Percentiles rank a stretch among this genome's conserved stretches.
Evolutionary conservation across 2,888 invertebrate genomes (phyloP).

Genomic region (Margaritifera margaritifera): DNA sequence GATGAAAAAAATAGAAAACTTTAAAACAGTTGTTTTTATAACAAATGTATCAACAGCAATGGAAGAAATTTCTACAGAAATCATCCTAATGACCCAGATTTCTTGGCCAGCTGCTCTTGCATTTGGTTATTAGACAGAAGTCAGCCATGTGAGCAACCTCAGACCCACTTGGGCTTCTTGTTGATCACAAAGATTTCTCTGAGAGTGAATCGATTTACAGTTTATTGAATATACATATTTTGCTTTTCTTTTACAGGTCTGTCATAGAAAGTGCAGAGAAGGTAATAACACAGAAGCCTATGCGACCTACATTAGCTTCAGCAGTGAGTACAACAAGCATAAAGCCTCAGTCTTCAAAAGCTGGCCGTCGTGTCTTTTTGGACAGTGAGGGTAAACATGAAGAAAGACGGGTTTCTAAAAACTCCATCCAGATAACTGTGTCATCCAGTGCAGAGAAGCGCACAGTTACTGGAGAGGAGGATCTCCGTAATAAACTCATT

Average conservation of each 20-base stretch:
- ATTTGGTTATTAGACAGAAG: too few relatives aligned
- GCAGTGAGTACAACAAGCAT: constrained; percentile 29
- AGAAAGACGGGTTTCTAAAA: constrained; percentile 20
- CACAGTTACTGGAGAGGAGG: constrained; percentile 31
- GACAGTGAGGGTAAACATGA: constrained; percentile 30
- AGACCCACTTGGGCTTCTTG: too few relatives aligned
- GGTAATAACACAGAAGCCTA: constrained; percentile 91
- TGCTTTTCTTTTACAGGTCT: constrained; percentile 53
- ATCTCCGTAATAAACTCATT: constrained; percentile 30
- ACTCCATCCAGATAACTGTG: constrained; percentile 44
- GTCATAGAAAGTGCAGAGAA: constrained; percentile 93
- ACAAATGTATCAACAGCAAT: too few relatives aligned
- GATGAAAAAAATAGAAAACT: too few relatives aligned
- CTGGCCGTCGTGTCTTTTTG: constrained; percentile 40
- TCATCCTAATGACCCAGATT: too few relatives aligned
- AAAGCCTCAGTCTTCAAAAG: constrained; percentile 10
- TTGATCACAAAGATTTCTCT: too few relatives aligned
- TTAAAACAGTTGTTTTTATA: too few relatives aligned
- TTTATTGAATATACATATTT: not conserved
- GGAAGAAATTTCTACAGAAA: too few relatives aligned
- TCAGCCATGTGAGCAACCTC: too few relatives aligned
- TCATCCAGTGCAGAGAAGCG: constrained; percentile 36
- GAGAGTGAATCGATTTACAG: not conserved
- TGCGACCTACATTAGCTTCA: constrained; percentile 79
- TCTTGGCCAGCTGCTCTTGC: too few relatives aligned